Conservation (phyloP, 1,140 invertebrate genomes). For the Drosophila oshimai region DNA sequence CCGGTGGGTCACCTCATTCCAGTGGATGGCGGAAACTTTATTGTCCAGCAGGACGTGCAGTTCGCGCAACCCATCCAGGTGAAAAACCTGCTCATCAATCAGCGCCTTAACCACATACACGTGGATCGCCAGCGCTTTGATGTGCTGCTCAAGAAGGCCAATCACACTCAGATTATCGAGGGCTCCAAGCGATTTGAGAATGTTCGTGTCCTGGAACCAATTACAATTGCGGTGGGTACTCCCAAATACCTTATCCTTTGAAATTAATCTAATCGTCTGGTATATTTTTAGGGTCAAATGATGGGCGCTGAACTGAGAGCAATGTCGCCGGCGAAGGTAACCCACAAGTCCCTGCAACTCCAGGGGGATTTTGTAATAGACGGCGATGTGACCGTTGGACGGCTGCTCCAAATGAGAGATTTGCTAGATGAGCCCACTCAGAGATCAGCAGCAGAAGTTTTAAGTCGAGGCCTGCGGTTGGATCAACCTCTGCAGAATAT, state of each 20-base stretch:
- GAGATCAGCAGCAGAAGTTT: slow-evolving; percentile 34
- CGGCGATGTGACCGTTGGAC: slow-evolving; percentile 77
- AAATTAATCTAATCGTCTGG: too few relatives aligned
- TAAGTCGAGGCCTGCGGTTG: slow-evolving; percentile 41
- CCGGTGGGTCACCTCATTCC: slow-evolving; percentile 52
- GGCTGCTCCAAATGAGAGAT: slow-evolving; percentile 66
- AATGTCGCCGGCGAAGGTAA: slow-evolving; percentile 81
- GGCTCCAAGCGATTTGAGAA: slow-evolving; percentile 82
- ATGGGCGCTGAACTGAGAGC: slow-evolving; percentile 71
- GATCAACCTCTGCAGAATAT: slow-evolving; percentile 57
- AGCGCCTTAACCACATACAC: slow-evolving; percentile 82
- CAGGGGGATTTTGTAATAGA: slow-evolving; percentile 81
- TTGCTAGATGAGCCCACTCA: slow-evolving; percentile 38
- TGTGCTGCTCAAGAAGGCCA: slow-evolving; percentile 73
- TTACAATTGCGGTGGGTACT: slow-evolving; percentile 69
- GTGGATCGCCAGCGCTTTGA: slow-evolving; percentile 81
- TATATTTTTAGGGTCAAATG: slow-evolving; percentile 58
- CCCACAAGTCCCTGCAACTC: slow-evolving; percentile 65
- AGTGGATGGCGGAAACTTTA: slow-evolving; percentile 62
- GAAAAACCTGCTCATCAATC: slow-evolving; percentile 73
- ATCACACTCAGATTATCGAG: slow-evolving; percentile 78
- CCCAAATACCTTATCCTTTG: not conserved
- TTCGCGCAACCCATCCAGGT: slow-evolving; percentile 75
- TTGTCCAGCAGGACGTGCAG: slow-evolving; percentile 82
- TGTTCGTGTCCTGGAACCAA: slow-evolving; percentile 78